Base-by-base conservation (phyloP, 92 coral and sea anemone genomes). In the Galaxea fascicularis region DNA sequence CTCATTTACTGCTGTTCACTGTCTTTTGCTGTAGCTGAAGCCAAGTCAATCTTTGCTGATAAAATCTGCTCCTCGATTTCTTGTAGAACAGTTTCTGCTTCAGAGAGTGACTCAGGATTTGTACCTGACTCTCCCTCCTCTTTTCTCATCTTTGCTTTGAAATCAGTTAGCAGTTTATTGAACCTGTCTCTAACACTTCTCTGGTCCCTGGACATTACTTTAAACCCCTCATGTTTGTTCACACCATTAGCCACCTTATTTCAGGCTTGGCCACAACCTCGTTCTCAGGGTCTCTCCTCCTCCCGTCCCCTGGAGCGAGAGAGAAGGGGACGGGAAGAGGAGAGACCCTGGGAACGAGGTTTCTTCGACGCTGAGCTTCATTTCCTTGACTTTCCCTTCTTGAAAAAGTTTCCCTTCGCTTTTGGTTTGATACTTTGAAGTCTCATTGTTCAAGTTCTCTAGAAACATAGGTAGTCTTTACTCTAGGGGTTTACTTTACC, bases 181-280 rank as follows among this genome's bases (percentile, higher is more conserved):
- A 83, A 77, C 44, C 76, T 78, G 71, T 88, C 91, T 58, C 85
- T 67, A 53, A 82, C 88, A 88, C 88, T 76, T 56, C 82, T 74
- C 75, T 83, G 88, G 71, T 83, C 76, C 70, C 92, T 71, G 20
- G 88, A 84, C 76, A 64, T 60, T 28, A 51, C 76, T 71, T 65
- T 62, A 62, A 89, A 89, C 29, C 76, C 81, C 25, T 80, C 85
- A 78, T 83, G 62, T 63, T 74, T 44, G 54, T 78, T 89, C 26
- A 89, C 35, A 52, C 53, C 66, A 54, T 56, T 26, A 10, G 82
- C 85, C 49, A 83, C 65, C 29, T 84, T 86, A 53, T 66, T 52
- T 89, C 89, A 83, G 65, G 64, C 80, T 89, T 70, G 88, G 16
- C 92, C 92, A 24, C n/a, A n/a, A n/a, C n/a, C n/a, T n/a, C n/a